phyloP scores from a whole-genome alignment of 2,888 invertebrate genomes.

The Patella ulyssiponensis region DNA sequence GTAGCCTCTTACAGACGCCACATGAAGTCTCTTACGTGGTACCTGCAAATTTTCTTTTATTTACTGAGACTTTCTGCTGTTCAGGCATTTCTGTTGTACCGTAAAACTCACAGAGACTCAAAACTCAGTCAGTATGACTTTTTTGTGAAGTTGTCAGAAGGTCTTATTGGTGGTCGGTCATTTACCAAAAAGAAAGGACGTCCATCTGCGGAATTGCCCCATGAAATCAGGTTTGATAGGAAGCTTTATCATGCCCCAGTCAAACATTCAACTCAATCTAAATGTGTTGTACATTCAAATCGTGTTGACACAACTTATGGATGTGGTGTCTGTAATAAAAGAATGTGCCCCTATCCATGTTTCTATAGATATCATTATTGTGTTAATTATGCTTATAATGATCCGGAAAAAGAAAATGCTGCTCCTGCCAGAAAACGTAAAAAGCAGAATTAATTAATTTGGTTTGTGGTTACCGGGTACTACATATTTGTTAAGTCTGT shows the following conservation, averaged over 20 bases:
- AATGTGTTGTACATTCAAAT: not conserved
- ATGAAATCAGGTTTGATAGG: not conserved
- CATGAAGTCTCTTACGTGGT: constrained; percentile 6
- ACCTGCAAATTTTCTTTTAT: constrained; percentile 8
- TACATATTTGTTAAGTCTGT: no score
- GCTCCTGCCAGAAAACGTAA: constrained; percentile 3
- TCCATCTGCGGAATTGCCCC: not conserved
- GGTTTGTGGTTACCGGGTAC: not conserved
- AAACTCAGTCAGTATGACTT: not conserved
- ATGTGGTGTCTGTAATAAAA: not conserved
- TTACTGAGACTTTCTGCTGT: constrained; percentile 5
- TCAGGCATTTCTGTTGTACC: constrained; percentile 3
- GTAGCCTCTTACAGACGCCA: not conserved
- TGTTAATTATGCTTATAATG: not conserved
- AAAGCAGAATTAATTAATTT: not conserved
- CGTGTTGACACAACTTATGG: not conserved
- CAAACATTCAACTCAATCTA: not conserved
- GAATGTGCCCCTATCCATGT: not conserved
- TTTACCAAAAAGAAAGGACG: constrained; percentile 1
- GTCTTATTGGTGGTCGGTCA: not conserved
- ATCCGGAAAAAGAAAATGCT: not conserved
- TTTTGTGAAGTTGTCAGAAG: not conserved
- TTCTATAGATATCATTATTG: not conserved
- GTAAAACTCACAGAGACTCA: not conserved
- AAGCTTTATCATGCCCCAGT: not conserved